A percentile compares a stretch with the other conserved stretches of the same genome.
Conservation (phyloP, 2,888 invertebrate genomes). For the Catocala sponsa region DNA sequence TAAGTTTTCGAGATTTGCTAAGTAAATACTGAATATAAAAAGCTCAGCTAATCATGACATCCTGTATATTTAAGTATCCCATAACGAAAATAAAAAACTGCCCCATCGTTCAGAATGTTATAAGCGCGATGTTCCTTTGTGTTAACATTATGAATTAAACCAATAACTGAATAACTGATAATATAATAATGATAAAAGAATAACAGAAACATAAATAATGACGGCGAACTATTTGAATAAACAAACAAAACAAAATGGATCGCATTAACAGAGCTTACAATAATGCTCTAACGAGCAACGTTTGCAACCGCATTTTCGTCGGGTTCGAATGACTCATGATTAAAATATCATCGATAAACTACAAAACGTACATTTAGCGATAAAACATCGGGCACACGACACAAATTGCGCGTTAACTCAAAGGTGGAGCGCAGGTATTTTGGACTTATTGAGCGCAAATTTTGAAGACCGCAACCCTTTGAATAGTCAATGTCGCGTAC, state of each 20-base stretch:
- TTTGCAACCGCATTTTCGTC: slow-evolving; percentile 56
- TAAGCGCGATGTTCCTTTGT: not conserved
- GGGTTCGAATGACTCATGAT: slow-evolving; percentile 57
- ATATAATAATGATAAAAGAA: slow-evolving; percentile 1
- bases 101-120: no score
- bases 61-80: no score
- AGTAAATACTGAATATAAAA: no score
- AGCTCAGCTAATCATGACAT: no score
- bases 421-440: slow-evolving; percentile 77
- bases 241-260: slow-evolving; percentile 52
- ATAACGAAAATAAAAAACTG: no score
- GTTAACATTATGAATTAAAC: not conserved
- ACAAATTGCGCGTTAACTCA: slow-evolving; percentile 68
- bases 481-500: slow-evolving; percentile 88
- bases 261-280: slow-evolving; percentile 56
- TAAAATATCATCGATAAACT: slow-evolving; percentile 61
- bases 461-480: slow-evolving; percentile 88
- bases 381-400: slow-evolving; percentile 53
- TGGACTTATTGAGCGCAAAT: slow-evolving; percentile 86
- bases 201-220: slow-evolving; percentile 35
- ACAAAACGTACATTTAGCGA: slow-evolving; percentile 48
- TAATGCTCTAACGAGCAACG: slow-evolving; percentile 60
- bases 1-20: no score
- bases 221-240: slow-evolving; percentile 36
- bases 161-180: not conserved